phyloP scores from a whole-genome alignment of 2,888 invertebrate species.

The Polydrusus tereticollis region DNA sequence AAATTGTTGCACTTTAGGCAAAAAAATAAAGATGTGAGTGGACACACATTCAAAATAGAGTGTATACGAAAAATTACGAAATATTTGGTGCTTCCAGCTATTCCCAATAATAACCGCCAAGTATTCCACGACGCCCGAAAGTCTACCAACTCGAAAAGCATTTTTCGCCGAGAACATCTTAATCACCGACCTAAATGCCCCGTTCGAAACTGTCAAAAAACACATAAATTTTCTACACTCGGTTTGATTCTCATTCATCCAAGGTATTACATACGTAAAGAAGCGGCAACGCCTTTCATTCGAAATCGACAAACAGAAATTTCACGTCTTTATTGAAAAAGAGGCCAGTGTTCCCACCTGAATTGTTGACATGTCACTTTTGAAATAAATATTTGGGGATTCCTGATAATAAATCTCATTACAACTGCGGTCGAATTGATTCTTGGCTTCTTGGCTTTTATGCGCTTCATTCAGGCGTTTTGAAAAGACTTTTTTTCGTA shows the following conservation, averaged over 20 bases:
- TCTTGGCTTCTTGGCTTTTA: constrained; percentile 42
- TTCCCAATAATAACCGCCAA: no score
- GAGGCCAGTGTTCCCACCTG: constrained; percentile 54
- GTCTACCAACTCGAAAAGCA: constrained; percentile 17
- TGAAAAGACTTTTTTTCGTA: constrained; percentile 27
- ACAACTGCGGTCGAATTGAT: constrained; percentile 58
- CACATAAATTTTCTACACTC: constrained; percentile 52
- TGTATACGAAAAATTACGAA: no score
- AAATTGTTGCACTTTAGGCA: no score
- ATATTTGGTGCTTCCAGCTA: no score
- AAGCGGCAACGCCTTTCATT: constrained; percentile 53
- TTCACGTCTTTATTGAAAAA: constrained; percentile 54
- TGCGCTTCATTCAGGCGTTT: constrained; percentile 24
- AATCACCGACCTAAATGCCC: constrained; percentile 47
- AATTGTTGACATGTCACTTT: constrained; percentile 58
- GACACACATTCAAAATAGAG: no score
- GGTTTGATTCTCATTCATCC: constrained; percentile 46
- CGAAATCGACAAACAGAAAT: constrained; percentile 53
- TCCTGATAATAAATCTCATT: constrained; percentile 61
- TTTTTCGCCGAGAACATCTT: constrained; percentile 43
- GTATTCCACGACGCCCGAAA: constrained; percentile 27
- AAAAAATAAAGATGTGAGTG: no score
- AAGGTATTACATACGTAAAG: constrained; percentile 49
- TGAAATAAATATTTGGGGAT: constrained; percentile 61
- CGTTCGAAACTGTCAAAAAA: constrained; percentile 45